Percentiles rank a stretch among this genome's conserved stretches.
phyloP scores from a whole-genome alignment of 2,797 vertebrate species.

The Argyrosomus regius region DNA sequence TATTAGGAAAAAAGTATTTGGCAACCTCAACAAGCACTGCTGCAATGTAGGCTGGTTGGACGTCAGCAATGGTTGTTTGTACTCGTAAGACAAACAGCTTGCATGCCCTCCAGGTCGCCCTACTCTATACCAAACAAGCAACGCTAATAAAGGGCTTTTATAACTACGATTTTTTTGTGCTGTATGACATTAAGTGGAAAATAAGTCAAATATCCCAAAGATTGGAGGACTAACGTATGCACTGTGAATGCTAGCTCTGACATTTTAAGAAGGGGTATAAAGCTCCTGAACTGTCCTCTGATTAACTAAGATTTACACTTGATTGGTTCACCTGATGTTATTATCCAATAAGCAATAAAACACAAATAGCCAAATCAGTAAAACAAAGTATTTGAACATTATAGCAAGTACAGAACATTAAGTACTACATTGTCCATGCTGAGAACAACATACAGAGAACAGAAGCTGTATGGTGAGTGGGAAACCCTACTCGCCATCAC shows the following conservation, averaged over 20 bases:
- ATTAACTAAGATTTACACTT: constrained; percentile 19
- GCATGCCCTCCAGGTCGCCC: constrained; percentile 27
- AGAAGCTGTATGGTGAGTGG: constrained; percentile 18
- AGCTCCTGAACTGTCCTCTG: constrained; percentile 18
- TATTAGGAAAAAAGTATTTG: not conserved
- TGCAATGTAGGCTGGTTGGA: constrained; percentile 29
- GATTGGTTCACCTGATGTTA: constrained; percentile 6
- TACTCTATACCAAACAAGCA: constrained; percentile 24
- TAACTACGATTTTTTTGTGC: constrained; percentile 31
- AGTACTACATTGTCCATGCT: not conserved
- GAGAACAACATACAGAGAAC: not conserved
- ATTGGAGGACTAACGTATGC: constrained; percentile 9
- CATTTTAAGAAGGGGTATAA: constrained; percentile 19
- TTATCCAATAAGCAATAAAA: constrained; percentile 21
- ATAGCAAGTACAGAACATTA: not conserved
- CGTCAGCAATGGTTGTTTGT: constrained; percentile 34
- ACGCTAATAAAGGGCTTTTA: constrained; percentile 33
- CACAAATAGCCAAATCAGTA: not conserved
- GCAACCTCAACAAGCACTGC: not conserved
- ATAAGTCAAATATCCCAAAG: constrained; percentile 36
- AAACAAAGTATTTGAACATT: constrained; percentile 20
- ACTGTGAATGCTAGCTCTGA: not conserved
- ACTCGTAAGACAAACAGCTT: constrained; percentile 31
- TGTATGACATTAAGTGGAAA: constrained; percentile 51
- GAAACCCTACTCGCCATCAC: constrained; percentile 52